Percentiles rank a stretch among this genome's conserved stretches.
These are phyloP conservation scores for Campoplex nolae DNA, from an alignment of 2,888 invertebrate genomes.

Conservation along the genomic window DNA sequence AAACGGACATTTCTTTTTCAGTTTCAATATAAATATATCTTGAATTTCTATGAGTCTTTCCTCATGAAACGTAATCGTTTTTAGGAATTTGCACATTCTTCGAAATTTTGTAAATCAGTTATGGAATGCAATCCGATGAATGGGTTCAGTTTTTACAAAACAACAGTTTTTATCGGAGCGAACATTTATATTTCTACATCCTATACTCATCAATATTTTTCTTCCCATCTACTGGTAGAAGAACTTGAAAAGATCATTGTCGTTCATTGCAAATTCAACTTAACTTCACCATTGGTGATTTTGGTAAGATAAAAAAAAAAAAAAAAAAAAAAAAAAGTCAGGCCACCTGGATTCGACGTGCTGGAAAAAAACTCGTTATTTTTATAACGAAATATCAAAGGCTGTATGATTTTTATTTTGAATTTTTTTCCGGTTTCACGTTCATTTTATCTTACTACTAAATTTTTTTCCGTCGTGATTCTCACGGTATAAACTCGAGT, in stretches of 20 bases:
- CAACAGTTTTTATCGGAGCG: too few species aligned
- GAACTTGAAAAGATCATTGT: too few species aligned
- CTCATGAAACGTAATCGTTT: not conserved
- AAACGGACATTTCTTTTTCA: conserved; percentile 10
- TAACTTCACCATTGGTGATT: not conserved
- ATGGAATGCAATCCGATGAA: not conserved
- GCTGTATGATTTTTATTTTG: not conserved
- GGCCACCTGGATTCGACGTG: not conserved
- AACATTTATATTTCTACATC: too few species aligned
- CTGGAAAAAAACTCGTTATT: not conserved
- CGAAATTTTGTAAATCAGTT: not conserved
- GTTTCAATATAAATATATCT: conserved; percentile 4
- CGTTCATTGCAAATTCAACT: too few species aligned
- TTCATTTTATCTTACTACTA: not conserved
- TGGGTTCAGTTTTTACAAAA: not conserved
- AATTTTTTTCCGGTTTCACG: not conserved
- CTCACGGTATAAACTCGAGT: not conserved
- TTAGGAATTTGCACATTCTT: not conserved
- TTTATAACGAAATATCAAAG: not conserved
- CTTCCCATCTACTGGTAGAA: too few species aligned
- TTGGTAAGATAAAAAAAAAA: too few species aligned
- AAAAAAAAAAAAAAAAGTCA: not conserved
- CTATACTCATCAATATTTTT: too few species aligned
- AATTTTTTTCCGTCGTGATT: not conserved
- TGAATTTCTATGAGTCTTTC: conserved; percentile 21